These are phyloP conservation scores for Stigmatopora nigra DNA, from an alignment of 2,113 vertebrate species.

Conservation along the genomic window DNA sequence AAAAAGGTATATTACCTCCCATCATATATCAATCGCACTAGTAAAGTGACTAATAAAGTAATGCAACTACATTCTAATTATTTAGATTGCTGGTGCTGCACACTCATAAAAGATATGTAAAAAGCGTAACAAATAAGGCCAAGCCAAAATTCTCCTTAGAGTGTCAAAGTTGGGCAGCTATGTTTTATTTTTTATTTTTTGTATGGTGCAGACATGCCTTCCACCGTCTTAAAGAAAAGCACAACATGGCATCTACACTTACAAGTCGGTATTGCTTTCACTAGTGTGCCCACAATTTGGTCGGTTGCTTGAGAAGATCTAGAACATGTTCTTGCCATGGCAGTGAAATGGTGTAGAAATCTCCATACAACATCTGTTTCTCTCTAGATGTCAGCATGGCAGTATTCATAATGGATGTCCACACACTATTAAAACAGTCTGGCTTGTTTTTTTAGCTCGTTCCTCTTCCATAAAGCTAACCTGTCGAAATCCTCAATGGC, in stretches of 20 bases:
- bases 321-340: conserved; percentile 61
- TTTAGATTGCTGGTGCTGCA: conserved; percentile 70
- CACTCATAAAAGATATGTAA: conserved; percentile 45
- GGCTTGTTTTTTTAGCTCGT: conserved; percentile 96
- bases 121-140: conserved; percentile 70
- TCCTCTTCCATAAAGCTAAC: conserved; percentile 96
- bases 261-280: conserved; percentile 55
- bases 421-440: conserved; percentile 80
- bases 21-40: conserved; percentile 33
- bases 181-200: neutral
- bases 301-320: conserved; percentile 41
- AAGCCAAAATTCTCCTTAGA: conserved; percentile 57
- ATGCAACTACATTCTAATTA: conserved; percentile 65
- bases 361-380: conserved; percentile 8
- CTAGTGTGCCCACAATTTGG: conserved; percentile 46
- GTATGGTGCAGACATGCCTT: conserved; percentile 2
- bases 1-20: conserved; percentile 24
- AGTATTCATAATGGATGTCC: neutral
- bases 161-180: conserved; percentile 35
- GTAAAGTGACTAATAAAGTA: conserved; percentile 53
- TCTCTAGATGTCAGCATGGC: conserved; percentile 19
- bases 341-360: conserved; percentile 54
- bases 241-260: conserved; percentile 20
- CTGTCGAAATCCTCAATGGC: conserved; percentile 93
- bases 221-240: conserved; percentile 27